A percentile compares a stretch with the other conserved stretches of the same genome.
Evolutionary conservation across 2,797 vertebrate species (phyloP).

Genomic region (Scyliorhinus canicula): DNA sequence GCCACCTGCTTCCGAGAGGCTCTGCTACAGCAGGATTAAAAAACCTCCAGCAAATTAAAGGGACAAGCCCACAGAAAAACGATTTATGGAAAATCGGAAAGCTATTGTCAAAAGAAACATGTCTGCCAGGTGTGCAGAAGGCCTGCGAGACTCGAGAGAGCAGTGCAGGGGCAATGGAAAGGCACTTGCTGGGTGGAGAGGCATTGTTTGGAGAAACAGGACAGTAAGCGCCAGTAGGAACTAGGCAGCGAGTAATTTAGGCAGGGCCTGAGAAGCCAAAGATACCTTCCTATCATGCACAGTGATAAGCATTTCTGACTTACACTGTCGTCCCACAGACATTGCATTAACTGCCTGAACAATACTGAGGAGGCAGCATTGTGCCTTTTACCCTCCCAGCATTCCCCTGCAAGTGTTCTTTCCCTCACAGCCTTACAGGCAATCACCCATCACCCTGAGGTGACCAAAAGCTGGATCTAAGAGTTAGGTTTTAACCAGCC

Average conservation of each 20-base stretch:
- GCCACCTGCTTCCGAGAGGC: no score
- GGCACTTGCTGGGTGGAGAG: not conserved
- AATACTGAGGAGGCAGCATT: no score
- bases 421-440: not conserved
- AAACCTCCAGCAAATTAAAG: no score
- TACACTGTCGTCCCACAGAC: not conserved
- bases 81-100: no score
- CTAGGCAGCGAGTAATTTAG: not conserved
- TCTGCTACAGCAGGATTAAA: no score
- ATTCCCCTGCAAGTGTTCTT: not conserved
- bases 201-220: not conserved
- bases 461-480: not conserved
- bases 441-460: not conserved
- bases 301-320: not conserved
- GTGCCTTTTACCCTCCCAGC: not conserved
- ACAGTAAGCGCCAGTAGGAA: not conserved
- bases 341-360: not conserved
- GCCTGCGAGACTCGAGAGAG: no score
- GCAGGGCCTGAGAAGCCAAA: not conserved
- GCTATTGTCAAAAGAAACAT: no score
- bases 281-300: not conserved
- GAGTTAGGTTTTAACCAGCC: not conserved
- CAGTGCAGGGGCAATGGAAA: no score
- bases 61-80: no score
- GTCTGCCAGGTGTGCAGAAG: no score